phyloP scores from a whole-genome alignment of 2,888 invertebrate species.

The Actias luna region DNA sequence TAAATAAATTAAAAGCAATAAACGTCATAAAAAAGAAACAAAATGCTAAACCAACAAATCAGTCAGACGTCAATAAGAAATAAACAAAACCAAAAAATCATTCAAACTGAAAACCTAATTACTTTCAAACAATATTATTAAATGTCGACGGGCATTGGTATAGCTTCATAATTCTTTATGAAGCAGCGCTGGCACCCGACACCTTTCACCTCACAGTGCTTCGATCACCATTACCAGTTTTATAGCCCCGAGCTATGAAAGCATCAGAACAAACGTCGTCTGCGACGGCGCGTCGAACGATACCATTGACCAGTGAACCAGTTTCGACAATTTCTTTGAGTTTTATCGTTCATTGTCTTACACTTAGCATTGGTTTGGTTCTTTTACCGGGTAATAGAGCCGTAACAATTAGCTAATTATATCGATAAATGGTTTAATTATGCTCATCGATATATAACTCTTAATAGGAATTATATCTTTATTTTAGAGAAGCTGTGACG shows the following conservation, averaged over 20 bases:
- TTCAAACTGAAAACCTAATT: slow-evolving; percentile 4
- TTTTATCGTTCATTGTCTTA: slow-evolving; percentile 43
- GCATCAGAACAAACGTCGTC: slow-evolving; percentile 42
- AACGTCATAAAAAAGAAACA: not conserved
- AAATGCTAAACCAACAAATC: slow-evolving; percentile 5
- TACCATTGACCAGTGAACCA: slow-evolving; percentile 32
- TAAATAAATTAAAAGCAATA: not conserved
- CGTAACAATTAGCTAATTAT: not conserved
- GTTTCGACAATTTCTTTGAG: slow-evolving; percentile 26
- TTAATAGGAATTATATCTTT: not conserved
- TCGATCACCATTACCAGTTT: slow-evolving; percentile 42
- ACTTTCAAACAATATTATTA: slow-evolving; percentile 17
- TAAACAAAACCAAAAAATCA: not conserved
- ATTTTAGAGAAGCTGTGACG: no score
- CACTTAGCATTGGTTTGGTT: slow-evolving; percentile 36
- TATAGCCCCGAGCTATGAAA: slow-evolving; percentile 58
- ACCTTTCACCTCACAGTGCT: slow-evolving; percentile 53
- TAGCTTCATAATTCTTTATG: slow-evolving; percentile 35
- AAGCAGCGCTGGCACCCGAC: slow-evolving; percentile 34
- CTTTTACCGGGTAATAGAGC: not conserved
- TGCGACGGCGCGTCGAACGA: slow-evolving; percentile 34
- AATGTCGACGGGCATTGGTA: slow-evolving; percentile 13
- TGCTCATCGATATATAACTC: not conserved
- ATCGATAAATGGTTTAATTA: not conserved
- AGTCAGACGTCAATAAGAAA: not conserved